A percentile compares a stretch with the other conserved stretches of the same genome.
These are phyloP conservation scores for Ctenodactylus gundi DNA, from an alignment of 2,113 vertebrate genomes.

Conservation along the genomic window DNA sequence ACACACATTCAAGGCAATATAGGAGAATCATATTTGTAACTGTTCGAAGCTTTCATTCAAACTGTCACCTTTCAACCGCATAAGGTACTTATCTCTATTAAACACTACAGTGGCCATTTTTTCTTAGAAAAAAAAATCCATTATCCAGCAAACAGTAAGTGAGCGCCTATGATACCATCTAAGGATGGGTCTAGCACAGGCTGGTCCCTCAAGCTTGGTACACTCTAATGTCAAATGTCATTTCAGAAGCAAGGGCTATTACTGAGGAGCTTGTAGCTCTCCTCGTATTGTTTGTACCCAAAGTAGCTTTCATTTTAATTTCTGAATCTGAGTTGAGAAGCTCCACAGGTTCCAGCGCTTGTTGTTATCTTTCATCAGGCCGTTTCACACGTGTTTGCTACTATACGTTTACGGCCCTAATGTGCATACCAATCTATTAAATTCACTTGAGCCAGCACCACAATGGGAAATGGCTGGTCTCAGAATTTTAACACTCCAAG, in stretches of 20 bases:
- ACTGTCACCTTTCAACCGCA: neutral
- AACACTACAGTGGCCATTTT: neutral
- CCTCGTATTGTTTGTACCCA: neutral
- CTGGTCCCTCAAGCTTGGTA: neutral
- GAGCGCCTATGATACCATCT: neutral
- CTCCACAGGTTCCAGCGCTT: neutral
- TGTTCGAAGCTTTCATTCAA: slow-evolving; percentile 23
- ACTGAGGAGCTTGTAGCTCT: neutral
- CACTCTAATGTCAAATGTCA: neutral
- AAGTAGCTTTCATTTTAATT: slow-evolving; percentile 18
- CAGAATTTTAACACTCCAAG: neutral
- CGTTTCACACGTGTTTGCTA: neutral
- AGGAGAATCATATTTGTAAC: neutral
- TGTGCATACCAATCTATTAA: slow-evolving; percentile 22
- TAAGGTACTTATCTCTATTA: neutral
- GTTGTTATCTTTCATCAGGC: neutral
- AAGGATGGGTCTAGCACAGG: neutral
- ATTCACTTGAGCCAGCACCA: neutral
- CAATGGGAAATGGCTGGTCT: slow-evolving; percentile 1
- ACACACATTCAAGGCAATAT: neutral
- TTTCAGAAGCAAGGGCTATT: neutral
- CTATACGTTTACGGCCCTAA: neutral
- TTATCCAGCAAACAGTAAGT: neutral
- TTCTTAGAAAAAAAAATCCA: slow-evolving; percentile 3
- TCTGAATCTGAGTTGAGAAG: slow-evolving; percentile 19